These are phyloP conservation scores for Mellilla xanthometata DNA, from an alignment of 2,888 invertebrate genomes.

Conservation along the genomic window DNA sequence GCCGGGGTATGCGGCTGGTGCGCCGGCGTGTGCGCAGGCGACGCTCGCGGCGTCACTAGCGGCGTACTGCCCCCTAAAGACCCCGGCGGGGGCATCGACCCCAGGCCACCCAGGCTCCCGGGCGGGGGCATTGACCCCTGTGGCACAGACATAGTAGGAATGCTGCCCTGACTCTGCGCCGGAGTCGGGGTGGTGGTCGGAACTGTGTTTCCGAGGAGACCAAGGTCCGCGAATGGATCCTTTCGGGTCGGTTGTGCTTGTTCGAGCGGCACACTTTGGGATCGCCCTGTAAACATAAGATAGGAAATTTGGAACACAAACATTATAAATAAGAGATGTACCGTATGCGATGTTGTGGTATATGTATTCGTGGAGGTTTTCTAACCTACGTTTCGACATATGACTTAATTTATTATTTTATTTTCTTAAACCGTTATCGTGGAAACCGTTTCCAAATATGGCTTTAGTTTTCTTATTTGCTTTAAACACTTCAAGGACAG, in stretches of 20 bases:
- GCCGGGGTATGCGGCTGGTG: conserved; percentile 56
- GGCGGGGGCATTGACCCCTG: conserved; percentile 18
- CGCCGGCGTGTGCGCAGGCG: conserved; percentile 63
- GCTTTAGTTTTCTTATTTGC: too few species aligned
- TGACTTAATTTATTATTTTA: too few species aligned
- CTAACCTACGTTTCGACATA: too few species aligned
- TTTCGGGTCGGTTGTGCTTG: conserved; percentile 74
- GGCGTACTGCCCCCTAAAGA: conserved; percentile 33
- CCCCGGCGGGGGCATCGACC: too few species aligned
- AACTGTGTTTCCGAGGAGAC: conserved; percentile 52
- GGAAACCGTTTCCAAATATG: too few species aligned
- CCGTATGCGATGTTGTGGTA: too few species aligned
- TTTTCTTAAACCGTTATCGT: too few species aligned
- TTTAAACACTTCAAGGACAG: too few species aligned
- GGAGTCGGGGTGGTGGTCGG: conserved; percentile 16
- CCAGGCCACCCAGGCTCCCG: conserved; percentile 24
- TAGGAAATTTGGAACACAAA: too few species aligned
- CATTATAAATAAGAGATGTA: too few species aligned
- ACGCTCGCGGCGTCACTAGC: conserved; percentile 53
- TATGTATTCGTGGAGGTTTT: too few species aligned
- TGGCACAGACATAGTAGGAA: conserved; percentile 8
- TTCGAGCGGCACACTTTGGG: conserved; percentile 63
- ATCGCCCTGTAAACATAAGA: conserved; percentile 49
- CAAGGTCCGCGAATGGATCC: conserved; percentile 90
- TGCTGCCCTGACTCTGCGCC: conserved; percentile 16